Conservation (phyloP, 2,888 invertebrate genomes). For the Trimorus sp. region DNA sequence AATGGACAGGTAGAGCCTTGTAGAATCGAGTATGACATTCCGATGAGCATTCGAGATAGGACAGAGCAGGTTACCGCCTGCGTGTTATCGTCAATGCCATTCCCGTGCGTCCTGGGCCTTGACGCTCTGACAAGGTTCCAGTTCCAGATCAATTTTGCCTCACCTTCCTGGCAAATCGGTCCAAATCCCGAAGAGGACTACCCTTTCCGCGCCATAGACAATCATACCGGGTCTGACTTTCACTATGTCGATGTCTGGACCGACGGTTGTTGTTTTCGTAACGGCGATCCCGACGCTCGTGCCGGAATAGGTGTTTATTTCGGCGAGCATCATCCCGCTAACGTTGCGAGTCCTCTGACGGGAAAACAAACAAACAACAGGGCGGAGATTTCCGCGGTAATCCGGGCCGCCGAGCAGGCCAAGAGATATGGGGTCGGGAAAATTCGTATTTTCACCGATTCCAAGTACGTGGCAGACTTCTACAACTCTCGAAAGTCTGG, state of each 20-base stretch:
- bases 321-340: neutral
- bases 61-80: too few relatives aligned
- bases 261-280: conserved; percentile 6
- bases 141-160: too few relatives aligned
- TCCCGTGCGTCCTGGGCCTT: too few relatives aligned
- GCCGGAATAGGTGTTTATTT: conserved; percentile 16
- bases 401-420: neutral
- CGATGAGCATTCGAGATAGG: too few relatives aligned
- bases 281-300: neutral
- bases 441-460: neutral
- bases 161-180: too few relatives aligned
- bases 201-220: too few relatives aligned
- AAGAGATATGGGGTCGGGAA: neutral
- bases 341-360: neutral
- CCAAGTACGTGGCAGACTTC: neutral
- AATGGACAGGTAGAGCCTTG: too few relatives aligned
- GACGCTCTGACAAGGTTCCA: too few relatives aligned
- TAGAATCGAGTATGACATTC: too few relatives aligned
- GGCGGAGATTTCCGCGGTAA: neutral
- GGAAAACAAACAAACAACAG: neutral
- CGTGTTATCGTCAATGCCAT: too few relatives aligned
- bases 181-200: too few relatives aligned
- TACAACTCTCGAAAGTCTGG: neutral
- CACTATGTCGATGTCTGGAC: conserved; percentile 3
- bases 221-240: too few relatives aligned